Evolutionary conservation across 2,797 vertebrate genomes (phyloP), one percentile per base, ranked within the genome.

Genomic region (Harpagifer antarcticus): DNA sequence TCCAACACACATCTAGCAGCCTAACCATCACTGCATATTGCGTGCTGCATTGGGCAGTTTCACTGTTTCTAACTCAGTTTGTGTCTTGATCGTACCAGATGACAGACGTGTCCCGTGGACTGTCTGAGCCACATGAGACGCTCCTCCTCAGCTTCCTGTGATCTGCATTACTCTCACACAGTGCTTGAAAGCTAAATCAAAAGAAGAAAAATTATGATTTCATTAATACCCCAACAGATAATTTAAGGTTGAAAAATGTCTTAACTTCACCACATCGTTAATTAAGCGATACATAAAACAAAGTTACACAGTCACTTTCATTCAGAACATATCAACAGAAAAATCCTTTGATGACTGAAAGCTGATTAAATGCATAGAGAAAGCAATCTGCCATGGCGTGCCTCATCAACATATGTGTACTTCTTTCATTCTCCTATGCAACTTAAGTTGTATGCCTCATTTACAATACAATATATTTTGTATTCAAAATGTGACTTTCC

Each of bases 41-140:
- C 42, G 8, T 60, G 74, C 76, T 65, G 23, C 63, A 19, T 60
- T 76, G 82, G 79, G 74, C 74, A 76, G 85, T 72, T 67, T 82
- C 68, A 69, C 76, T 71, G 64, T 73, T 27, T 82, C 58, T 61
- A 72, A 64, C 67, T 76, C 33, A 1, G 60, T 83, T 78, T 73
- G 78, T 11, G 63, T 79, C 74, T 83, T 85, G 83, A 91, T 91
- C 81, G 64, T 37, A 4, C 49, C 64, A 23, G 78, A 87, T 91
- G 86, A 93, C 86, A 90, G 91, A 92, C 16, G 59, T 81, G 83
- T 91, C 86, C 89, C 87, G 67, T 82, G 86, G 88, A 88, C 85
- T 82, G 79, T 88, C 84, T 86, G 82, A 66, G 71, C 79, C 85
- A 86, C 86, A 89, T 76, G 81, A 91, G 88, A 90, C 64, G 0